Conservation (phyloP, 2,888 invertebrate genomes). For the Quadroppia sp. region DNA sequence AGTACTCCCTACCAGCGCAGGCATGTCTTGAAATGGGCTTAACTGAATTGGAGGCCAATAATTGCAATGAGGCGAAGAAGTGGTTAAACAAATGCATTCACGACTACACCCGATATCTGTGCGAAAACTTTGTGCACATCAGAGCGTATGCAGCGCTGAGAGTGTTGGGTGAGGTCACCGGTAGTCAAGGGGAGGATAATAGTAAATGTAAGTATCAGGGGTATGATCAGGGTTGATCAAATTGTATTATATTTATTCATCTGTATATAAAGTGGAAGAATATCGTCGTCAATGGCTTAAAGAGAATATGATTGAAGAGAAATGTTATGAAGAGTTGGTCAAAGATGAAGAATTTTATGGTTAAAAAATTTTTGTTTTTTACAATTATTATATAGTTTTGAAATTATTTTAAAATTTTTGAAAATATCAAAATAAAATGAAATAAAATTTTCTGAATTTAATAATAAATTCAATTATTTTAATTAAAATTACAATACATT, state of each 20-base stretch:
- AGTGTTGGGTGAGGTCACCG: constrained; percentile 22
- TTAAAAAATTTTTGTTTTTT: no score
- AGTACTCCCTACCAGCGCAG: constrained; percentile 39
- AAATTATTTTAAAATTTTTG: no score
- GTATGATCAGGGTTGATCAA: background rate
- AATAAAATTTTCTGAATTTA: no score
- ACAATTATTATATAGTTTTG: no score
- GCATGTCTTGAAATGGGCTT: constrained; percentile 40
- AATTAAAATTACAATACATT: no score
- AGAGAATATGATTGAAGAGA: background rate
- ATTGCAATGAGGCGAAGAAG: constrained; percentile 40
- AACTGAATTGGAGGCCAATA: constrained; percentile 32
- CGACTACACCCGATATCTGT: constrained; percentile 40
- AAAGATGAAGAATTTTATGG: no score
- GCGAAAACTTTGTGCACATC: constrained; percentile 42
- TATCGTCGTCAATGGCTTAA: background rate
- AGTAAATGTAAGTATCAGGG: background rate
- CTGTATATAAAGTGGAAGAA: background rate
- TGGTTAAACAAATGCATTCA: constrained; percentile 37
- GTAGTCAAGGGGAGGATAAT: background rate
- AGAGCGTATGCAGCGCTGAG: constrained; percentile 34
- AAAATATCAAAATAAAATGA: no score
- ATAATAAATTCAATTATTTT: no score
- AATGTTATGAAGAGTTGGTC: background rate
- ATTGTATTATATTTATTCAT: background rate